Evolutionary conservation across 1,140 invertebrate species (phyloP), one percentile per base, ranked within the genome.

Genomic region (Drosophila ironensis): DNA sequence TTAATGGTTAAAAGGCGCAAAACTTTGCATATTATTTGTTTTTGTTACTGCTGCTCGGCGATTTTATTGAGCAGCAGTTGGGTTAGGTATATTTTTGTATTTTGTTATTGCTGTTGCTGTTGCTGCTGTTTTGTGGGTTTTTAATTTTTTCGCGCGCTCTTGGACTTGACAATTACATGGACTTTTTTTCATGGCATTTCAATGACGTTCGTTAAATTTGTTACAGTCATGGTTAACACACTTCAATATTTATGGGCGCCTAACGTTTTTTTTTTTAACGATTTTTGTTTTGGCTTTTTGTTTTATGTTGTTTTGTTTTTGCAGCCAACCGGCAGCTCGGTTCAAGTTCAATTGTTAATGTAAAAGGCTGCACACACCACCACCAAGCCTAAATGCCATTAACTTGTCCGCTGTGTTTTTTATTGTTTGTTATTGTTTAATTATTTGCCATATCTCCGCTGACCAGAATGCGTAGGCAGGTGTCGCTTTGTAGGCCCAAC

Each of bases 141-240:
- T 44, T 33, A 47, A 25, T 24, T 75, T 76, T 73, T 82, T 63
- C 72, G 73, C 80, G 80, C 78, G 80, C 80, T 86, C 80, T 86
- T 86, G 80, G 80, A 86, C 80, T 86, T 86, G 80, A 86, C 80
- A 86, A 86, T 86, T 86, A 87, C 80, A 86, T 64, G 81, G 80
- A 77, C 77, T 78, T 80, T 61, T n/a, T 75, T 53, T 60, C 63
- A 52, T 72, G 53, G 47, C 61, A 66, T 86, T 86, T 86, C 80
- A 86, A 86, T 86, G 80, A 86, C 81, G 74, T 87, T 86, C 67
- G 74, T 86, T 86, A 80, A 84, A 84, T 86, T 84, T 80, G 80
- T 84, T 84, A 80, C 80, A 84, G 80, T 84, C 80, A 84, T 78
- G 78, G 80, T 33, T 84, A 84, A 84, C 69, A 82, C 60, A 60